These are phyloP conservation scores for Octodonta nipae DNA, from an alignment of 2,888 invertebrate species.

Conservation along the genomic window DNA sequence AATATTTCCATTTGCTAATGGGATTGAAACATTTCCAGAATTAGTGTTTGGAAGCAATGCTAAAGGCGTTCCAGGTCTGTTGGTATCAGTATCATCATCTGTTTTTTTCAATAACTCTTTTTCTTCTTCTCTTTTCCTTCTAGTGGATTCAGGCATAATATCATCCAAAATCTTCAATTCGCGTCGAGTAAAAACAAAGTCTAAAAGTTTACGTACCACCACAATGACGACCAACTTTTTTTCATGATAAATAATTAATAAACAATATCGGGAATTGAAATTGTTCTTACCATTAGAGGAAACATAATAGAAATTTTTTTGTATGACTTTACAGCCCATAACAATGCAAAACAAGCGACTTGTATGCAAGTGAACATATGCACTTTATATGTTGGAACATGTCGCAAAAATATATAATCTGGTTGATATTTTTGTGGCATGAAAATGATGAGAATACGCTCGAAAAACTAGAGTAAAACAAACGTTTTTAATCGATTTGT, in stretches of 20 bases:
- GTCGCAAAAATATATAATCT: conserved; percentile 91
- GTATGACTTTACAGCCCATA: conserved; percentile 90
- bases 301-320: conserved; percentile 86
- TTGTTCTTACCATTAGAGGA: conserved; percentile 95
- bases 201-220: conserved; percentile 82
- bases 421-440: conserved; percentile 99
- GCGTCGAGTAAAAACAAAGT: conserved; percentile 77
- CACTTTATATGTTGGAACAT: conserved; percentile 85
- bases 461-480: too few species aligned
- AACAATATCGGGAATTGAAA: too few species aligned
- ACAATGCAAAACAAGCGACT: conserved; percentile 66
- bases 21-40: too few species aligned
- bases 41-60: too few species aligned
- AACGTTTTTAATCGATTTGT: too few species aligned
- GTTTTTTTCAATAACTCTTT: too few species aligned
- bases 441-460: conserved; percentile 84
- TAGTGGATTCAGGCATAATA: conserved; percentile 97
- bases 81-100: too few species aligned
- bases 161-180: conserved; percentile 94
- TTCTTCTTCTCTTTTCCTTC: too few species aligned
- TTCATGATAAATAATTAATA: too few species aligned
- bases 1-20: too few species aligned
- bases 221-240: conserved; percentile 97
- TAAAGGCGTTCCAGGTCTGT: too few species aligned
- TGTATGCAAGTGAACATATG: conserved; percentile 87